Conservation (phyloP, 2,797 vertebrate species). For the Echeneis naucrates region DNA sequence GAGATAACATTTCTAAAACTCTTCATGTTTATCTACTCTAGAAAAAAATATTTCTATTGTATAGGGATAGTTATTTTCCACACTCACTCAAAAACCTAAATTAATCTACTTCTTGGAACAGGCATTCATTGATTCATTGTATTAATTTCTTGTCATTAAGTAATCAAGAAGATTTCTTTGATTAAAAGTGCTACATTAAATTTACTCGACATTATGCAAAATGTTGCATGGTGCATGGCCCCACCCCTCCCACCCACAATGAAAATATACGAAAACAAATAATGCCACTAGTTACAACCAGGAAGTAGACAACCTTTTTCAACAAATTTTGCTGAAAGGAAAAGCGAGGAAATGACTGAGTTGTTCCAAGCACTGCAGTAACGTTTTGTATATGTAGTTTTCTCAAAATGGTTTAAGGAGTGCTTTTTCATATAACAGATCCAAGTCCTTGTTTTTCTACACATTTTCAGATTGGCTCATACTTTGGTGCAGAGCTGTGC, state of each 20-base stretch:
- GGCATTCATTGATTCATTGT: no score
- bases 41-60: no score
- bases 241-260: no score
- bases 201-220: not conserved
- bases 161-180: not conserved
- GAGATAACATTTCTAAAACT: not conserved
- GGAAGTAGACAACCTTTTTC: conserved; percentile 46
- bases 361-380: not conserved
- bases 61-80: no score
- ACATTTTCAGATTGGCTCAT: conserved; percentile 86
- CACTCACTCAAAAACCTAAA: not conserved
- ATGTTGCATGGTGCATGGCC: not conserved
- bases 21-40: not conserved
- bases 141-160: not conserved
- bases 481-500: conserved; percentile 88
- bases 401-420: not conserved
- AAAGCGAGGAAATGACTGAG: not conserved
- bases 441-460: not conserved
- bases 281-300: not conserved
- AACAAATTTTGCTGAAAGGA: not conserved
- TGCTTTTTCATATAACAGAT: not conserved
- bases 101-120: not conserved
- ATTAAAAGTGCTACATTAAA: no score
- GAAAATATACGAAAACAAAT: not conserved
- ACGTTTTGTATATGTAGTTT: not conserved